phyloP scores from a whole-genome alignment of 2,888 invertebrate species.

The Philaethria dido region DNA sequence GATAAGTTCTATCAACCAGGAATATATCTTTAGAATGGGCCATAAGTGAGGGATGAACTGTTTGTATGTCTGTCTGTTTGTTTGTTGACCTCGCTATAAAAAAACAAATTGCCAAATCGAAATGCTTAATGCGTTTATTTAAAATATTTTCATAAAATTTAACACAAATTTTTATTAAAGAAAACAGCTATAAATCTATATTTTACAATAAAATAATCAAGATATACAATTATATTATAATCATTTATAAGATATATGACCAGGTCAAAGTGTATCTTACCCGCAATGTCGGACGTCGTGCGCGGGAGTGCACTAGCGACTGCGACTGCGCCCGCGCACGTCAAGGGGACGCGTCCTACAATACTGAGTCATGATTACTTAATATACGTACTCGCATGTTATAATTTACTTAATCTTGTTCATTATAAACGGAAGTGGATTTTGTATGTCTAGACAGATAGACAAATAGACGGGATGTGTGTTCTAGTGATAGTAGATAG shows the following conservation, averaged over 20 bases:
- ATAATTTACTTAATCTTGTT: conserved; percentile 25
- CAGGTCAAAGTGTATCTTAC: conserved; percentile 29
- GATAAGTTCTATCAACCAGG: too few relatives aligned
- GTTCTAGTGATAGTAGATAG: neutral
- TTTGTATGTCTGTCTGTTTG: too few relatives aligned
- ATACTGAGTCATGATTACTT: conserved; percentile 41
- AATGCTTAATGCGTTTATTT: too few relatives aligned
- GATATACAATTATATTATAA: neutral
- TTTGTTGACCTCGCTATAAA: too few relatives aligned
- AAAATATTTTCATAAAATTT: too few relatives aligned
- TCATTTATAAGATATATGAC: neutral
- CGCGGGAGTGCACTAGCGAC: conserved; percentile 51
- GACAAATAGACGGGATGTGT: neutral
- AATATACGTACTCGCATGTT: conserved; percentile 18
- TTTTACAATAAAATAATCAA: neutral
- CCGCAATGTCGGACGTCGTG: conserved; percentile 19
- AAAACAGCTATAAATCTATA: too few relatives aligned
- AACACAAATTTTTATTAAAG: too few relatives aligned
- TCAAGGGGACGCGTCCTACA: conserved; percentile 59
- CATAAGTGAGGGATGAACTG: too few relatives aligned
- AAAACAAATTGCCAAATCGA: too few relatives aligned
- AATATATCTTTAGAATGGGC: too few relatives aligned
- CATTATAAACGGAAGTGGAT: conserved; percentile 5
- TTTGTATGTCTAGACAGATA: conserved; percentile 23
- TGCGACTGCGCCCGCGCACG: conserved; percentile 65